Evolutionary conservation across 2,797 vertebrate species (phyloP).

Genomic region (Microctenopoma steveboyesi): DNA sequence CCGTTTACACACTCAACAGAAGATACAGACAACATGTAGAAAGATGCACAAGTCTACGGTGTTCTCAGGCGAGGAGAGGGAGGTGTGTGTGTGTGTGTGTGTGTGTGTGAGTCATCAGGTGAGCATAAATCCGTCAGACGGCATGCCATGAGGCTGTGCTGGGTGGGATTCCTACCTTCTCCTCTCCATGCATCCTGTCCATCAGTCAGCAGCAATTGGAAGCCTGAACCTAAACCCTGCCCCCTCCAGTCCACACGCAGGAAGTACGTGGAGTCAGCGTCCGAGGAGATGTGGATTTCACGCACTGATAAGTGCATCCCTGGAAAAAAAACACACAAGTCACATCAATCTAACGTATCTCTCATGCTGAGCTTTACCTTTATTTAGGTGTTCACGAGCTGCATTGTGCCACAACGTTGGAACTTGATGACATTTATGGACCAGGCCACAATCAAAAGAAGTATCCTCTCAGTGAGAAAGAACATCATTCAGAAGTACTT

Average conservation of each 20-base stretch:
- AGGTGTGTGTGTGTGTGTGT: too few relatives aligned
- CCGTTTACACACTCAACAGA: background rate
- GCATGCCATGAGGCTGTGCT: background rate
- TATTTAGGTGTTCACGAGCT: too few relatives aligned
- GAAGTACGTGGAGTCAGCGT: constrained; percentile 84
- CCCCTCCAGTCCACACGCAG: constrained; percentile 87
- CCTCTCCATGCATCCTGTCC: constrained; percentile 89
- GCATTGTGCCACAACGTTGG: too few relatives aligned
- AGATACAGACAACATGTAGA: background rate
- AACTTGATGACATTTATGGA: too few relatives aligned
- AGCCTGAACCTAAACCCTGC: constrained; percentile 84
- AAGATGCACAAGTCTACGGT: background rate
- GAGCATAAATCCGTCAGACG: constrained; percentile 25
- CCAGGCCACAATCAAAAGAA: too few relatives aligned
- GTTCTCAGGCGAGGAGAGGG: constrained; percentile 7
- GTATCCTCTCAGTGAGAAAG: too few relatives aligned
- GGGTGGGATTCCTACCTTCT: constrained; percentile 81
- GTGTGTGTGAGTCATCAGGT: background rate
- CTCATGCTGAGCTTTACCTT: too few relatives aligned
- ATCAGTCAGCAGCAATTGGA: constrained; percentile 87
- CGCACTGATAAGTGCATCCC: constrained; percentile 86
- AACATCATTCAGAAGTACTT: background rate
- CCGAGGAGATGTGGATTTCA: constrained; percentile 82
- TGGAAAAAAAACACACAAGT: constrained; percentile 21
- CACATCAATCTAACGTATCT: background rate